phyloP scores from a whole-genome alignment of 2,797 vertebrate genomes.

The Microtus californicus region DNA sequence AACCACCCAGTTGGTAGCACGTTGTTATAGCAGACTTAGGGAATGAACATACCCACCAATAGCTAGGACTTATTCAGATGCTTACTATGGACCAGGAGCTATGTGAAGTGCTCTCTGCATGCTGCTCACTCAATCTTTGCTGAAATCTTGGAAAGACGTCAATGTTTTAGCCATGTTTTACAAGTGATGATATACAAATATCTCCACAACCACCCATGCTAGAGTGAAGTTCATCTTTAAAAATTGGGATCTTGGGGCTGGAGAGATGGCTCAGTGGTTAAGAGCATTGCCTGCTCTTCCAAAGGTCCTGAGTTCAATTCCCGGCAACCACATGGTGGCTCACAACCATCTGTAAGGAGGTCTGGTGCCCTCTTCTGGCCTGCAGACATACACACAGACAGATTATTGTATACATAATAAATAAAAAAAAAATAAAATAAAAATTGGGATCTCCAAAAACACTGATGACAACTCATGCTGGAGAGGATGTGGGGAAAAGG shows the following conservation, averaged over 20 bases:
- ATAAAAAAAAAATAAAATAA: too few species aligned
- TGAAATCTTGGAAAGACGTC: not conserved
- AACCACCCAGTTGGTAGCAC: not conserved
- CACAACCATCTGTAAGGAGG: too few species aligned
- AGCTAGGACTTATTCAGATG: not conserved
- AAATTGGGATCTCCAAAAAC: not conserved
- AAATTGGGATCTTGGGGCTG: too few species aligned
- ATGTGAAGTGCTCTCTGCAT: not conserved
- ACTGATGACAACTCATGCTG: too few species aligned
- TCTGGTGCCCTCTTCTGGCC: too few species aligned
- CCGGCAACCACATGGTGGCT: too few species aligned
- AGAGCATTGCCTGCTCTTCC: too few species aligned
- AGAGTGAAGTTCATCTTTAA: not conserved
- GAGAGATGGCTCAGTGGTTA: too few species aligned
- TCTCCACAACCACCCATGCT: not conserved
- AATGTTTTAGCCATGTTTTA: constrained; percentile 6
- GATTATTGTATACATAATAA: too few species aligned
- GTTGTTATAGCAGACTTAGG: not conserved
- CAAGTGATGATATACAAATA: not conserved
- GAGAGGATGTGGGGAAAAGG: too few species aligned
- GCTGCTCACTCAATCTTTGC: not conserved
- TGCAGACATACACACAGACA: too few species aligned
- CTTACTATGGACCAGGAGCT: not conserved
- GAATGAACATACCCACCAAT: not conserved
- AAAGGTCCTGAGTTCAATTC: too few species aligned